Base-by-base conservation (phyloP, 2,888 invertebrate genomes). In the Barypeithes pellucidus region DNA sequence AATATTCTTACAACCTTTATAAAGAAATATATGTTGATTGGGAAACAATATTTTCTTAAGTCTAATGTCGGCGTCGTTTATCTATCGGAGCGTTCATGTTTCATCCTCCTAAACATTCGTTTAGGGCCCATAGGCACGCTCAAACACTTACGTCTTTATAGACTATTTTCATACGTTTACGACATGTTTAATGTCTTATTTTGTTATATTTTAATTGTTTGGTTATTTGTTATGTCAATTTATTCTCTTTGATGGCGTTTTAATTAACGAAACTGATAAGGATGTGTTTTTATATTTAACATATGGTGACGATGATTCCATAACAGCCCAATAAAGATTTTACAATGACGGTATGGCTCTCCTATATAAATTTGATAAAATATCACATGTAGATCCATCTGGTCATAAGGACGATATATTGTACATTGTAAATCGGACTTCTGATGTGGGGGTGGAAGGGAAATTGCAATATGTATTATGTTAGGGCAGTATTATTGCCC, bases 401-500 rank as follows among this genome's bases (percentile, higher is more conserved):
- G 29, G 29, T 4, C 9, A 5, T 29, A 29, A 29, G 3, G 7
- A 9, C 29, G 7, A 29, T 8, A 29, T 29, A 29, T 47, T 47
- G 29, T 60, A 41, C 41, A 18, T 12, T 43, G 60, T 60, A 20
- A 60, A 43, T n/a, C 60, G 14, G 60, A n/a, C 22, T 60, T 60
- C 24, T 22, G 8, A 8, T 60, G 20, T 43, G 60, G 43, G 60
- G 60, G 50, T 50, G 63, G 63, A 45, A n/a, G n/a, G 5, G 24
- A 47, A 63, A 50, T 16, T 33, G 33, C 29, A 33, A 50, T 63
- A 63, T 20, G 60, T 39, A 33, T 63, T 63, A 63, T 20, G 60
- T 39, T 60, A 59, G 59, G 59, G 39, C 59, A 52, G 52, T 52
- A 8, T n/a, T n/a, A n/a, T 29, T 29, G 52, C 52, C 52, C 50